Base-by-base conservation (phyloP, 2,797 vertebrate genomes). In the Hippopotamyrus pictus region DNA sequence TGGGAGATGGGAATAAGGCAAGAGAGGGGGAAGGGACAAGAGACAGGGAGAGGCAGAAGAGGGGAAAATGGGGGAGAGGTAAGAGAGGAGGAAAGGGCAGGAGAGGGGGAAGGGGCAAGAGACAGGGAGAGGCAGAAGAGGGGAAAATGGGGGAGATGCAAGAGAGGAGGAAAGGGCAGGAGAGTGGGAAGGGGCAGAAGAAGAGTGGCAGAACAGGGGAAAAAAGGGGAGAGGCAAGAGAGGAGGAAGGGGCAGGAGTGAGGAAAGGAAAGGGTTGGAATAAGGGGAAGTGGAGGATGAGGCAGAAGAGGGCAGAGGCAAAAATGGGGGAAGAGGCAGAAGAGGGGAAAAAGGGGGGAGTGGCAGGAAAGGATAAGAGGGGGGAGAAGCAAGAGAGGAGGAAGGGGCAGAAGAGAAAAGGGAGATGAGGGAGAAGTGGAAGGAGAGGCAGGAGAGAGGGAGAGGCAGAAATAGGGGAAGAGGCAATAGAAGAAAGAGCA, bases 21-120 rank as follows among this genome's bases (percentile, higher is more conserved):
- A 19, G n/a, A 59, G n/a, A 59, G n/a, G 59, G 90, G 94, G 76
- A 65, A 41, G 11, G 9, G 37, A 84, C 62, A 46, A 3, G 50
- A 88, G 86, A 25, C 4, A 0, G 2, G 3, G 51, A 14, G 12
- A 14, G 51, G 51, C 12, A 53, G 51, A 53, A 57, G 37, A 92
- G 17, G 19, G 54, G 4, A 5, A 54, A 14, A 54, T 4, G 51
- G 91, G 94, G 57, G 48, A 33, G 14, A 4, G 33, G 87, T 51
- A 25, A 2, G 48, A 87, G 85, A 22, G 25, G 3, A 2, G 6
- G 14, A 48, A 54, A 4, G 14, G 53, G 53, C 53, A 19, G 53
- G 3, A 54, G 17, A 19, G 17, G 14, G 17, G 53, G 11, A 53
- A 53, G 51, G n/a, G n/a, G n/a, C n/a, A n/a, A n/a, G 11, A 51